These are phyloP conservation scores for Apogon hyalosoma DNA, from an alignment of 2,797 vertebrate species.

Conservation along the genomic window DNA sequence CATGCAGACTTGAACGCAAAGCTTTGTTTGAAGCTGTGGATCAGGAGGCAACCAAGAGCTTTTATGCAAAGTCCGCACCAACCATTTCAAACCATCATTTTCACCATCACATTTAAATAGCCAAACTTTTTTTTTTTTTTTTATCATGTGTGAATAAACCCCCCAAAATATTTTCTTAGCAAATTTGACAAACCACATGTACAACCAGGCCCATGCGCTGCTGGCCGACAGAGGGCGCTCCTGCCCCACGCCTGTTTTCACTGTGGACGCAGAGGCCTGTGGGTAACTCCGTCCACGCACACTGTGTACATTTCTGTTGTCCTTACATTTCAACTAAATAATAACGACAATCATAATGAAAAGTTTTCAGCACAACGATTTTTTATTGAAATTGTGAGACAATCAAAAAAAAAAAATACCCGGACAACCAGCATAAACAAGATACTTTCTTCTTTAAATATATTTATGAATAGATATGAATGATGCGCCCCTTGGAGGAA, in stretches of 20 bases:
- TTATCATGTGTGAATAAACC: slow-evolving; percentile 19
- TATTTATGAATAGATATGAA: slow-evolving; percentile 80
- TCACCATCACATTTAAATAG: slow-evolving; percentile 1
- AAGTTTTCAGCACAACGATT: slow-evolving; percentile 83
- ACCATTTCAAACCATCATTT: not conserved
- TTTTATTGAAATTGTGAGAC: slow-evolving; percentile 96
- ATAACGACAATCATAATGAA: slow-evolving; percentile 31
- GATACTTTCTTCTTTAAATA: slow-evolving; percentile 85
- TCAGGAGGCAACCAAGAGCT: not conserved
- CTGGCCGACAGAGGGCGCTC: slow-evolving; percentile 78
- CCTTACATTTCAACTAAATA: slow-evolving; percentile 1
- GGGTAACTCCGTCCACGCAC: too few relatives aligned
- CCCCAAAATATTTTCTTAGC: slow-evolving; percentile 19
- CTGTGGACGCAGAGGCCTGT: not conserved
- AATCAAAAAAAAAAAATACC: slow-evolving; percentile 83
- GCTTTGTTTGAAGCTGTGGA: too few relatives aligned
- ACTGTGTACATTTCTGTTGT: not conserved
- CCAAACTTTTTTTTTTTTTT: not conserved
- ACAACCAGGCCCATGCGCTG: not conserved
- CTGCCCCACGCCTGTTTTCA: slow-evolving; percentile 11
- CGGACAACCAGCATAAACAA: slow-evolving; percentile 92
- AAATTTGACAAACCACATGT: slow-evolving; percentile 13
- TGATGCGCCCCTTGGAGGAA: slow-evolving; percentile 84
- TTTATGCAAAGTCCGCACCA: not conserved
- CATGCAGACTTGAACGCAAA: too few relatives aligned